These are phyloP conservation scores for Capromys pilorides DNA, from an alignment of 2,797 vertebrate species.

Conservation along the genomic window DNA sequence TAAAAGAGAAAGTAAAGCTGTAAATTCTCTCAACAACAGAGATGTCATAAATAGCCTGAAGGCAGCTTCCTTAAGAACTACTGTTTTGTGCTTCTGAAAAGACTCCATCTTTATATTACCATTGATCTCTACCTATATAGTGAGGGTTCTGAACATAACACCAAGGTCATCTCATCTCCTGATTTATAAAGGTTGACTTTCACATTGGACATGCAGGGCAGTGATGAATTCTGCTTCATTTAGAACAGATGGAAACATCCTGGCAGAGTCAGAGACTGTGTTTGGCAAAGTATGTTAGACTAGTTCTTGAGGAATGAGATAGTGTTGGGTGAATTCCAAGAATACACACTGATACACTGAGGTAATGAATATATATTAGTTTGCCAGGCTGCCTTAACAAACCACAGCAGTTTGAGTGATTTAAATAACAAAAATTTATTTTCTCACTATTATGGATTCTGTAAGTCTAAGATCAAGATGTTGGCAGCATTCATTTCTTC, in stretches of 20 bases:
- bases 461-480: conserved; percentile 37
- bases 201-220: conserved; percentile 42
- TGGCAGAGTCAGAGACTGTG: conserved; percentile 65
- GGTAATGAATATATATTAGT: conserved; percentile 53
- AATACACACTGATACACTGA: conserved; percentile 27
- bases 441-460: conserved; percentile 15
- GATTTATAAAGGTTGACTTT: conserved; percentile 65
- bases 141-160: not conserved
- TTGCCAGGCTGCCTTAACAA: conserved; percentile 24
- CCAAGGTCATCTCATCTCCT: conserved; percentile 64
- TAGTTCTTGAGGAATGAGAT: conserved; percentile 64
- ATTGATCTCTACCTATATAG: not conserved
- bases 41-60: not conserved
- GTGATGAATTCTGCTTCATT: conserved; percentile 65
- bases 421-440: conserved; percentile 42
- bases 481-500: not conserved
- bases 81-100: conserved; percentile 41
- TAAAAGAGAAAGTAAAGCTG: conserved; percentile 9
- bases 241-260: conserved; percentile 71
- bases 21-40: conserved; percentile 4
- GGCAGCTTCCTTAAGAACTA: conserved; percentile 12
- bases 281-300: conserved; percentile 65
- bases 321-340: conserved; percentile 15
- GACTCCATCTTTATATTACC: conserved; percentile 47
- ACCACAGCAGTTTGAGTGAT: not conserved